phyloP scores from a whole-genome alignment of 2,888 invertebrate genomes.

The Diachrysia chrysitis region DNA sequence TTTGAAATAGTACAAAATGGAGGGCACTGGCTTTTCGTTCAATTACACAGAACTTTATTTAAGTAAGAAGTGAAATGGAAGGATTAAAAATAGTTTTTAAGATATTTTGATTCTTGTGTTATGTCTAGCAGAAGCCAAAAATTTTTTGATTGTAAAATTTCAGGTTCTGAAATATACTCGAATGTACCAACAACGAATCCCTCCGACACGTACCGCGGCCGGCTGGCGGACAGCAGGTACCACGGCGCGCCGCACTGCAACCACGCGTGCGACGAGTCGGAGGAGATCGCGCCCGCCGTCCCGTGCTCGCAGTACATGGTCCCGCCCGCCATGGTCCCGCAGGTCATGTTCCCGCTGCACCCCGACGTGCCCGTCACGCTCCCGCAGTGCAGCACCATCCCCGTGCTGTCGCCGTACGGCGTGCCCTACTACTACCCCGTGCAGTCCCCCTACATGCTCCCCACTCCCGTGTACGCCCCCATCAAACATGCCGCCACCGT shows the following conservation, averaged over 20 bases:
- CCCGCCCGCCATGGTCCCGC: constrained; percentile 59
- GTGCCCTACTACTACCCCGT: constrained; percentile 85
- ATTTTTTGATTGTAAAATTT: constrained; percentile 13
- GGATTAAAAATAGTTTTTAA: too few species aligned
- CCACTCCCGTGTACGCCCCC: constrained; percentile 81
- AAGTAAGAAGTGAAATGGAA: too few species aligned
- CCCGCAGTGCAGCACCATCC: constrained; percentile 70
- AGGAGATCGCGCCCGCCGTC: constrained; percentile 67
- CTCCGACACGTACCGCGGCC: constrained; percentile 64
- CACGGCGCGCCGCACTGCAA: constrained; percentile 63
- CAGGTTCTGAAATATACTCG: constrained; percentile 82
- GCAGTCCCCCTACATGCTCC: constrained; percentile 84
- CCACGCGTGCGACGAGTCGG: constrained; percentile 63
- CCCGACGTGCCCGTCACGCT: constrained; percentile 69
- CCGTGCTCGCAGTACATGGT: constrained; percentile 61
- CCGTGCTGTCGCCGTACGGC: constrained; percentile 80
- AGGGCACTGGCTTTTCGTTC: too few species aligned
- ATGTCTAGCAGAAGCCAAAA: not conserved
- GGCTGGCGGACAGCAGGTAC: constrained; percentile 66
- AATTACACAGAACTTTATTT: too few species aligned
- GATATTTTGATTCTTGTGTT: not conserved
- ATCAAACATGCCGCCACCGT: constrained; percentile 84
- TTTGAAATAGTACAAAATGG: too few species aligned
- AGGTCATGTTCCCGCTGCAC: constrained; percentile 73
- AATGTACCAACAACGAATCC: constrained; percentile 74